Percentiles rank a stretch among this genome's conserved stretches.
These are phyloP conservation scores for Tuberolachnus salignus DNA, from an alignment of 2,888 invertebrate species.

Conservation along the genomic window DNA sequence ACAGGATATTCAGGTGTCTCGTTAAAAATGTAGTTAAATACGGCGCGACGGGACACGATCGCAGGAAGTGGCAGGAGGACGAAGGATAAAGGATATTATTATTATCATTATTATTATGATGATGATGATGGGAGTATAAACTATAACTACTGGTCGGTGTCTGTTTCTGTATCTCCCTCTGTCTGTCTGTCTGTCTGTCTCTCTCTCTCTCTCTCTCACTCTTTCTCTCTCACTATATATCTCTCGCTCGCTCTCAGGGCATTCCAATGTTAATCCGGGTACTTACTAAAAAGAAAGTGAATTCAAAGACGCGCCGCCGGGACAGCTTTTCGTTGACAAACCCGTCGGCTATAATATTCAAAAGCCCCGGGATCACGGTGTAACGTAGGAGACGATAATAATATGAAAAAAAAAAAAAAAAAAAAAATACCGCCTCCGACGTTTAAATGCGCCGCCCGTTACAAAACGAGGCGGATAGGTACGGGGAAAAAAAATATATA, in stretches of 20 bases:
- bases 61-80: neutral
- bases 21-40: conserved; percentile 34
- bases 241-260: neutral
- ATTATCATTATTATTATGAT: too few species aligned
- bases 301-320: conserved; percentile 3
- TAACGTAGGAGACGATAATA: neutral
- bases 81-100: neutral
- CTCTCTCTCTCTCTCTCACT: too few species aligned
- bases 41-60: too few species aligned
- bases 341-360: conserved; percentile 14
- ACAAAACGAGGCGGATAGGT: too few species aligned
- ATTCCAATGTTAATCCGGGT: conserved; percentile 35
- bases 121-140: conserved; percentile 4
- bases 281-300: neutral
- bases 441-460: too few species aligned
- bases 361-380: conserved; percentile 21
- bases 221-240: too few species aligned
- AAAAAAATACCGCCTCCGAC: neutral
- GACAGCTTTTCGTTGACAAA: conserved; percentile 30
- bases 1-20: conserved; percentile 18
- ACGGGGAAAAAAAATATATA: too few species aligned
- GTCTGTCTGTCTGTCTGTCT: too few species aligned
- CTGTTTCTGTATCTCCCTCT: too few species aligned
- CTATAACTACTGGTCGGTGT: neutral
- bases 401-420: too few species aligned